Conservation (phyloP, 2,888 invertebrate species). For the Drosophila tripunctata region DNA sequence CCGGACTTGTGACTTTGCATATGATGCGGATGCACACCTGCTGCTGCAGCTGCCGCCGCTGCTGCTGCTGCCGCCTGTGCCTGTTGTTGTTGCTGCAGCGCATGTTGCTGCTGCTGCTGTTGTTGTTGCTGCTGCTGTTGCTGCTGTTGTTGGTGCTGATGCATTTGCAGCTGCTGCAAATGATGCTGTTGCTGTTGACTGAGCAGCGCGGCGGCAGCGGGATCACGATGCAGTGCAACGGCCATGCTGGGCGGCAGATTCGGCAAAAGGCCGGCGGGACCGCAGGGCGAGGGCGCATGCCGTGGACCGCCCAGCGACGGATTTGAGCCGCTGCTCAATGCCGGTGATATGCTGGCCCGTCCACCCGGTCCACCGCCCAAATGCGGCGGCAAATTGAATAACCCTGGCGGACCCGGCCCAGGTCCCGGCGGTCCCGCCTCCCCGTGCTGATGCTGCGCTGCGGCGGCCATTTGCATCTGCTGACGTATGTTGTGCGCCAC, state of each 20-base stretch:
- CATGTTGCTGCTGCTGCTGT: slow-evolving; percentile 78
- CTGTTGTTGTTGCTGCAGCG: slow-evolving; percentile 57
- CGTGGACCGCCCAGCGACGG: slow-evolving; percentile 70
- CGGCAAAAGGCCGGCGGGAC: slow-evolving; percentile 74
- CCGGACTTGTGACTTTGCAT: slow-evolving; percentile 66
- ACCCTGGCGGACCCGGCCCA: too few relatives aligned
- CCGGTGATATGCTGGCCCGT: slow-evolving; percentile 84
- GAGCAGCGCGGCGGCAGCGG: slow-evolving; percentile 67
- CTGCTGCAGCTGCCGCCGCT: slow-evolving; percentile 41
- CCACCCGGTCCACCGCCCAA: slow-evolving; percentile 79
- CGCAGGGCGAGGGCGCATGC: slow-evolving; percentile 80
- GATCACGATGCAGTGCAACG: slow-evolving; percentile 80
- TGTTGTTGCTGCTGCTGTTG: slow-evolving; percentile 73
- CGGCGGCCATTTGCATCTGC: slow-evolving; percentile 90
- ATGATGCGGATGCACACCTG: slow-evolving; percentile 49
- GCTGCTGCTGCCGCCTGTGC: slow-evolving; percentile 56
- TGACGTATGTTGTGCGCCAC: slow-evolving; percentile 94
- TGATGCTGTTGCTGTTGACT: slow-evolving; percentile 78
- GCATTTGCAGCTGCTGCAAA: slow-evolving; percentile 72
- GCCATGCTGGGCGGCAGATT: slow-evolving; percentile 82
- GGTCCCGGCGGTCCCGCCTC: slow-evolving; percentile 75
- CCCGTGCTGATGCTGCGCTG: slow-evolving; percentile 84
- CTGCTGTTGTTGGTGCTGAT: slow-evolving; percentile 74
- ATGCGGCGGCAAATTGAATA: slow-evolving; percentile 82
- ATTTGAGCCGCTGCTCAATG: slow-evolving; percentile 83